Conservation (phyloP, 2,888 invertebrate genomes). For the Piscicola geometra region DNA sequence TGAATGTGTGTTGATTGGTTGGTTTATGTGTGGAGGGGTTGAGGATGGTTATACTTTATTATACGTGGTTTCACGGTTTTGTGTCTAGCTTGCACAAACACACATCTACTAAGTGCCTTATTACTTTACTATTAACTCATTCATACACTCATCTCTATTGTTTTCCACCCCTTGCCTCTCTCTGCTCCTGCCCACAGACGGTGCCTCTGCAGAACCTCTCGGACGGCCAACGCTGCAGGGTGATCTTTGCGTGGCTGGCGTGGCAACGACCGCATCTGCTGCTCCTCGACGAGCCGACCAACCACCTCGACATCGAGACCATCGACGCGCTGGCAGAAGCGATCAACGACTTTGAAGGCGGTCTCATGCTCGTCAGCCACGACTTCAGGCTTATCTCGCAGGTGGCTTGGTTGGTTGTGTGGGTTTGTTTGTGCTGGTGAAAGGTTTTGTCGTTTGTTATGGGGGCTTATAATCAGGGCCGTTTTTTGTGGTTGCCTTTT, state of each 20-base stretch:
- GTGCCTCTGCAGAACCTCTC: constrained; percentile 90
- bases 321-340: constrained; percentile 97
- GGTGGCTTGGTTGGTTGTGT: constrained; percentile 59
- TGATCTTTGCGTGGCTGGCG: constrained; percentile 96
- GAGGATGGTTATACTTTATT: too few species aligned
- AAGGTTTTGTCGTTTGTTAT: neutral
- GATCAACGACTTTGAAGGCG: constrained; percentile 95
- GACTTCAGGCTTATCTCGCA: constrained; percentile 98
- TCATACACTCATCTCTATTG: too few species aligned
- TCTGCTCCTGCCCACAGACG: too few species aligned
- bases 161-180: too few species aligned
- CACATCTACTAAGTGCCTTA: too few species aligned
- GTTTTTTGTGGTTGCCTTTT: neutral
- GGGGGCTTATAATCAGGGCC: neutral
- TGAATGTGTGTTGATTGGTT: neutral
- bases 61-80: too few species aligned
- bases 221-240: constrained; percentile 95
- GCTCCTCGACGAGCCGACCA: constrained; percentile 63
- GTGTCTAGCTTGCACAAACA: too few species aligned
- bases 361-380: constrained; percentile 98
- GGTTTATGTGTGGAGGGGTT: neutral
- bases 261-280: constrained; percentile 94
- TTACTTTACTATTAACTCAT: too few species aligned
- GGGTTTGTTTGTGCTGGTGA: neutral
- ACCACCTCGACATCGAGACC: constrained; percentile 62